These are phyloP conservation scores for Empis stercorea DNA, from an alignment of 2,888 invertebrate species.

Conservation along the genomic window DNA sequence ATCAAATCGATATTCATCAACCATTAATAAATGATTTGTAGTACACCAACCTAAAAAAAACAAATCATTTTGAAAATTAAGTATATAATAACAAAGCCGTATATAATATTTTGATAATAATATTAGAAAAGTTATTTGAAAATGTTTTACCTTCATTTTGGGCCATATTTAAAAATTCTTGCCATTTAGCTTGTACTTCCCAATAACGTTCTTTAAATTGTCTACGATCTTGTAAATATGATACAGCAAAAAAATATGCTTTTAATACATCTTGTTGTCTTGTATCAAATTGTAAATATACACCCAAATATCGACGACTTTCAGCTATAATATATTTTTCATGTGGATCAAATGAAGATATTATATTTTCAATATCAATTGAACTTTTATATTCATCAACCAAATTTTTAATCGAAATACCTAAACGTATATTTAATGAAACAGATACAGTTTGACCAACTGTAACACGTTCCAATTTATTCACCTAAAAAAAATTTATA, in stretches of 20 bases:
- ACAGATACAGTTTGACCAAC: constrained; percentile 41
- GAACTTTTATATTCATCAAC: constrained; percentile 32
- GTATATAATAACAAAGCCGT: no score
- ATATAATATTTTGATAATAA: no score
- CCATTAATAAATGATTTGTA: constrained; percentile 42
- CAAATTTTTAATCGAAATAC: constrained; percentile 31
- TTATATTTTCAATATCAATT: constrained; percentile 31
- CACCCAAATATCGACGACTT: constrained; percentile 30
- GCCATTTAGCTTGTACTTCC: constrained; percentile 41
- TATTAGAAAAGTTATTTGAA: no score
- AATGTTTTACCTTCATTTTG: constrained; percentile 35
- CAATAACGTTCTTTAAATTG: constrained; percentile 37
- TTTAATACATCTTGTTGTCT: constrained; percentile 33
- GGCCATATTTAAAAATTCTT: constrained; percentile 31
- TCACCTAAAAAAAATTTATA: constrained; percentile 38
- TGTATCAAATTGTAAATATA: constrained; percentile 36
- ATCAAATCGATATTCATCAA: constrained; percentile 46
- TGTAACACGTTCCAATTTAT: constrained; percentile 58
- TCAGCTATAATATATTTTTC: constrained; percentile 36
- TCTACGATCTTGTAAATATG: constrained; percentile 35
- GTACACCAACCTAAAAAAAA: constrained; percentile 44
- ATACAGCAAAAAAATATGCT: constrained; percentile 36
- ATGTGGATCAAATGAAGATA: constrained; percentile 36
- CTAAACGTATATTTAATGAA: constrained; percentile 30
- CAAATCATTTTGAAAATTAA: not conserved